A percentile compares a stretch with the other conserved stretches of the same genome.
phyloP scores from a whole-genome alignment of 2,888 invertebrate species.

The Hydroisotoma schaefferi region DNA sequence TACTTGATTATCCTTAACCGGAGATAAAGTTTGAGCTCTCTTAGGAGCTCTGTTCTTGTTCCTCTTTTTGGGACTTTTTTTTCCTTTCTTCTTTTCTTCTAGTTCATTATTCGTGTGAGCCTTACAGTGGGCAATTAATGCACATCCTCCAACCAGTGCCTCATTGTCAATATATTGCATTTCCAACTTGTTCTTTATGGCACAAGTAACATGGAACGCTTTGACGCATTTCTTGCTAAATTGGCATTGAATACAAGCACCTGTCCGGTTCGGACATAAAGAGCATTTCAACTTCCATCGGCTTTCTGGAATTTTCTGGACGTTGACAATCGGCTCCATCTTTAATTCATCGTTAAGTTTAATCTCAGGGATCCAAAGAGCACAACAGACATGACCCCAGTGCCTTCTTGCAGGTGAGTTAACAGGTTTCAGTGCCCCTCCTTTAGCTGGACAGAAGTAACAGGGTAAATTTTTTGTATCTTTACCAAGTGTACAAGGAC shows the following conservation, averaged over 20 bases:
- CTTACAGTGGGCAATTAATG: conserved; percentile 4
- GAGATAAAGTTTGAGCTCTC: no score
- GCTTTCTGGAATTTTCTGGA: conserved; percentile 3
- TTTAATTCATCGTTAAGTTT: background rate
- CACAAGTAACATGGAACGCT: conserved; percentile 21
- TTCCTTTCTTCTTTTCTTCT: background rate
- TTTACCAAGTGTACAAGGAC: conserved; percentile 3
- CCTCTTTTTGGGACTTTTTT: background rate
- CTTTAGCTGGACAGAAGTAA: conserved; percentile 11
- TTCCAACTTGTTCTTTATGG: background rate
- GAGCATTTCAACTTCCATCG: conserved; percentile 18
- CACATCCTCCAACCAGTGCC: background rate
- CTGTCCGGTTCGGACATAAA: conserved; percentile 9
- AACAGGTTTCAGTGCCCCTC: conserved; percentile 17
- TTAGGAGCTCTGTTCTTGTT: no score
- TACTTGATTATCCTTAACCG: no score
- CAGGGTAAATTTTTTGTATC: background rate
- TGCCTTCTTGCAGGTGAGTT: background rate
- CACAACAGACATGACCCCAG: conserved; percentile 18
- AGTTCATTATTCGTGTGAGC: background rate
- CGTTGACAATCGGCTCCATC: background rate
- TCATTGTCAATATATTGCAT: conserved; percentile 13
- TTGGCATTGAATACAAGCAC: conserved; percentile 15
- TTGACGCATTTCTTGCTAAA: conserved; percentile 9
- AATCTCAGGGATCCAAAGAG: conserved; percentile 20